A percentile compares a stretch with the other conserved stretches of the same genome.
Evolutionary conservation across 2,797 vertebrate species (phyloP).

Genomic region (Myotis vivesi): DNA sequence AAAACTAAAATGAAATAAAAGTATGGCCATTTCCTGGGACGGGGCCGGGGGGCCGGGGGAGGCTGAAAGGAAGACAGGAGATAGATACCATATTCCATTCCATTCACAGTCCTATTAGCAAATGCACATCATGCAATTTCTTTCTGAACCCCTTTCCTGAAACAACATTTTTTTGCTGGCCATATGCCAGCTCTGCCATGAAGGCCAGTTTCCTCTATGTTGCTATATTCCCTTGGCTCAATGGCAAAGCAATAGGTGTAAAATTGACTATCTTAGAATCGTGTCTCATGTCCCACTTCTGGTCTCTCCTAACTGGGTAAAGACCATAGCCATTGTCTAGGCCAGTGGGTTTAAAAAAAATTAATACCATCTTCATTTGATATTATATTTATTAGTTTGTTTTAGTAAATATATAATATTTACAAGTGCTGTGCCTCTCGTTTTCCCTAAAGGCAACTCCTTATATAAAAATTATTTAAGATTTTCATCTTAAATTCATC

Average conservation of each 20-base stretch:
- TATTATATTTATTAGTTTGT: slow-evolving; percentile 36
- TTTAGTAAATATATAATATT: slow-evolving; percentile 45
- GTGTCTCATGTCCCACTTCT: not conserved
- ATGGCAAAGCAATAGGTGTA: not conserved
- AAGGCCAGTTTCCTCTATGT: not conserved
- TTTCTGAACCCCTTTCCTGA: slow-evolving; percentile 36
- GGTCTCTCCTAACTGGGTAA: not conserved
- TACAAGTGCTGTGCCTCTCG: not conserved
- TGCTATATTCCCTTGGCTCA: slow-evolving; percentile 13
- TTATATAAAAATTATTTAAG: slow-evolving; percentile 4
- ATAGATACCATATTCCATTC: slow-evolving; percentile 11
- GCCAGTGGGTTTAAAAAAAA: slow-evolving; percentile 30
- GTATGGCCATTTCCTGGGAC: not conserved
- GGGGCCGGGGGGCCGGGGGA: not conserved
- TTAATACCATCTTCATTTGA: slow-evolving; percentile 1
- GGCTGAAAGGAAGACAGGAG: slow-evolving; percentile 34
- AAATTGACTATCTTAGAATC: slow-evolving; percentile 12
- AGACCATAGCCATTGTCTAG: slow-evolving; percentile 1
- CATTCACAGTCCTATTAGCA: slow-evolving; percentile 21
- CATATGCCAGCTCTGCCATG: not conserved
- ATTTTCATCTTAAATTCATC: slow-evolving; percentile 51
- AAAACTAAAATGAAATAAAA: slow-evolving; percentile 41
- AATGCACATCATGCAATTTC: not conserved
- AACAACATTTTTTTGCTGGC: slow-evolving; percentile 31
- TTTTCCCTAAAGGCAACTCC: not conserved